Evolutionary conservation across 2,113 vertebrate genomes (phyloP), one percentile per base, ranked within the genome.

Genomic region (Leucopternis melanops): DNA sequence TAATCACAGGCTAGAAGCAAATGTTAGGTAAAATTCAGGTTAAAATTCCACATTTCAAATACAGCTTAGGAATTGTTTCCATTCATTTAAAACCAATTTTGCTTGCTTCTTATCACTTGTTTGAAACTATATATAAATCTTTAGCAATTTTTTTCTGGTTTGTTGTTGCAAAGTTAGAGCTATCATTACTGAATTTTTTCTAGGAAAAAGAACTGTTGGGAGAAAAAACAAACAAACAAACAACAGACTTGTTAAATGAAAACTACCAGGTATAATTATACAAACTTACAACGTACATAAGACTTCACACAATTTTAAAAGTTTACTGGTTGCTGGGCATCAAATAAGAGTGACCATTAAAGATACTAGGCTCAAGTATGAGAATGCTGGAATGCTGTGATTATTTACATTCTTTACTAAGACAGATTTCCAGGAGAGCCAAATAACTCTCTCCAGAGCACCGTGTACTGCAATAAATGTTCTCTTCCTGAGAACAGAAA

Each of bases 381-480:
- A 65, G 29, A 77, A 80, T 26, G 16, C 31, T 49, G 19, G 29
- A 77, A 80, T 26, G 17, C 31, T 54, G 19, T 29, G 23, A 65
- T 75, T 88, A 42, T 22, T 63, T 38, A 32, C 2, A 0, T 40
- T 50, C 55, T 66, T 74, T 19, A 54, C 13, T 18, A 55, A 21
- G 16, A 70, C 13, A 78, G 17, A 79, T 50, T 87, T 57, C 21
- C 40, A 69, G 20, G 2, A 75, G 18, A 69, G 58, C 4, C 25
- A 86, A 88, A 12, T 36, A 55, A 32, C n/a, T 81, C n/a, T 31
- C 38, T 21, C 20, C 17, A 49, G 19, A 81, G 13, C 40, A 47
- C 5, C 5, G 5, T 31, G 20, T n/a, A 62, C 50, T 5, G 3
- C 26, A 36, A 23, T 3, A 40, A 83, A 47, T 1, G 0, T 11